Percentiles rank a stretch among this genome's conserved stretches.
These are phyloP conservation scores for Pantherophis vulpinus DNA, from an alignment of 2,797 vertebrate genomes.

Conservation along the genomic window DNA sequence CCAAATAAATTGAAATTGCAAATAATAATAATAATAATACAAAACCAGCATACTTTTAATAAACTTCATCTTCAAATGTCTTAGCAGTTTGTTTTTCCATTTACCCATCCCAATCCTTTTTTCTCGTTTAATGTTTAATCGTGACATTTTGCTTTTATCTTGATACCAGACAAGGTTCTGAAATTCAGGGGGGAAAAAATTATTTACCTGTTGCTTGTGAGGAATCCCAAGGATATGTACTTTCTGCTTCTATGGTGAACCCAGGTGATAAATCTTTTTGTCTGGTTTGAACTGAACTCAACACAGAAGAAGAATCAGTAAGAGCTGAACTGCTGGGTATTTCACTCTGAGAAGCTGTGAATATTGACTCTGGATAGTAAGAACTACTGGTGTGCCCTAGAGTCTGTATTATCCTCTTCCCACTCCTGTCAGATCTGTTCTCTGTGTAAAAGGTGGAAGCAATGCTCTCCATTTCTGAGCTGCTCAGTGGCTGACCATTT, in stretches of 20 bases:
- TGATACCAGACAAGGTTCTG: neutral
- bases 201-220: neutral
- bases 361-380: neutral
- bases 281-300: neutral
- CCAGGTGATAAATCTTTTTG: neutral
- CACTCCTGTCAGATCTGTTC: neutral
- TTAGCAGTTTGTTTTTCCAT: neutral
- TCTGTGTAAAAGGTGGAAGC: neutral
- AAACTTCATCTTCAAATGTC: neutral
- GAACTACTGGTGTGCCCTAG: conserved; percentile 70
- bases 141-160: neutral
- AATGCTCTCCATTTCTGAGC: neutral
- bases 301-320: neutral
- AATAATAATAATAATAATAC: neutral
- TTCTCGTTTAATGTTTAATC: neutral
- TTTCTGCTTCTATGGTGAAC: rapidly evolving
- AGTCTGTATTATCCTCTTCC: conserved; percentile 69
- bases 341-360: conserved; percentile 19
- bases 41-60: neutral
- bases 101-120: neutral
- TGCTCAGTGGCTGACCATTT: neutral
- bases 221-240: neutral
- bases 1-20: neutral
- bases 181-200: neutral
- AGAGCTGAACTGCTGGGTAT: conserved; percentile 12